A percentile compares a stretch with the other conserved stretches of the same genome.
phyloP scores from a whole-genome alignment of 2,797 vertebrate genomes.

The Sciurus vulgaris region DNA sequence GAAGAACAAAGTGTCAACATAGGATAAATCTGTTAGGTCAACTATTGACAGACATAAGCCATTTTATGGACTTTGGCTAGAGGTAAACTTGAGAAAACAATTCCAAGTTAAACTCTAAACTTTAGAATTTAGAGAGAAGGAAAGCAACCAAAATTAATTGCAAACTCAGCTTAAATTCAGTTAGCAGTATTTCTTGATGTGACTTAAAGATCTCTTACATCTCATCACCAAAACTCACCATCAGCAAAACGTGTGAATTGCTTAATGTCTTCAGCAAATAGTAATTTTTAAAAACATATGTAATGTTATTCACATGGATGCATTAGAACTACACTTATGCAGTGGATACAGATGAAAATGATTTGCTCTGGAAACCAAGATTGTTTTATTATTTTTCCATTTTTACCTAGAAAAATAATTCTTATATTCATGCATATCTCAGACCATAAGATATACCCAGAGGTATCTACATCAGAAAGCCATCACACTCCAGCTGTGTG shows the following conservation, averaged over 20 bases:
- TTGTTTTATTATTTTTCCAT: slow-evolving; percentile 24
- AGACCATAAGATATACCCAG: background rate
- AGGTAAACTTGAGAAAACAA: slow-evolving; percentile 72
- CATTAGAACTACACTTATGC: background rate
- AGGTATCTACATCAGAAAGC: background rate
- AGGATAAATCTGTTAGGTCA: slow-evolving; percentile 68
- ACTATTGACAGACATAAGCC: slow-evolving; percentile 75
- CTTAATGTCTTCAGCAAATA: slow-evolving; percentile 29
- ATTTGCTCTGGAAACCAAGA: slow-evolving; percentile 46
- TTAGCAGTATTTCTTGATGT: slow-evolving; percentile 10
- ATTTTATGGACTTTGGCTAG: slow-evolving; percentile 73
- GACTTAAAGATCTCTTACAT: slow-evolving; percentile 18
- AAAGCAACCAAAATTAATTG: slow-evolving; percentile 54
- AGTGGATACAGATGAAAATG: slow-evolving; percentile 3
- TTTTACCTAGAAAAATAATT: slow-evolving; percentile 50
- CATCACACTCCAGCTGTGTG: background rate
- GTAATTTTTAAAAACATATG: slow-evolving; percentile 7
- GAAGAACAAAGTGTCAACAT: slow-evolving; percentile 77
- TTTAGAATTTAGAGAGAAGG: slow-evolving; percentile 65
- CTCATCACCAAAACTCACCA: slow-evolving; percentile 42
- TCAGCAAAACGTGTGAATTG: background rate
- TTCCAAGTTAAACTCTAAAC: slow-evolving; percentile 79
- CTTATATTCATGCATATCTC: background rate
- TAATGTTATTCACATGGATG: slow-evolving; percentile 15
- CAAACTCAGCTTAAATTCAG: slow-evolving; percentile 53